These are phyloP conservation scores for Dicentrarchus labrax DNA, from an alignment of 2,113 vertebrate species.

Conservation along the genomic window DNA sequence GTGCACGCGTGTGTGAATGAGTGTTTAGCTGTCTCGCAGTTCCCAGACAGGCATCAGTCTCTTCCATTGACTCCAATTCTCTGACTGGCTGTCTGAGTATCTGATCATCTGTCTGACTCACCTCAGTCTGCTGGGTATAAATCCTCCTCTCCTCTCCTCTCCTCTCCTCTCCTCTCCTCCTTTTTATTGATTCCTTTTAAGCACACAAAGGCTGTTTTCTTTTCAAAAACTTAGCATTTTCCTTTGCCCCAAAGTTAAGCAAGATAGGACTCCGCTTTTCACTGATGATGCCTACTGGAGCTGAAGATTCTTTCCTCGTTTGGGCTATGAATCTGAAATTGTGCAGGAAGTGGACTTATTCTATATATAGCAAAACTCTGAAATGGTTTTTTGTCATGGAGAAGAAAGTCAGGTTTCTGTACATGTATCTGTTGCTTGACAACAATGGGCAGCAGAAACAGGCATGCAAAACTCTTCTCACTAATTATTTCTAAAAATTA, in stretches of 20 bases:
- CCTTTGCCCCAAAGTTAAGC: neutral
- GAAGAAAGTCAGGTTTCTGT: neutral
- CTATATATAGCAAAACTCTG: neutral
- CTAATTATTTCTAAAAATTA: constrained; percentile 26
- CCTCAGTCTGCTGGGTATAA: constrained; percentile 36
- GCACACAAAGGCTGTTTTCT: neutral
- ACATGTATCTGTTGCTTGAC: neutral
- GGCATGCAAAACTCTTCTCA: neutral
- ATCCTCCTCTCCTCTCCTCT: constrained; percentile 2
- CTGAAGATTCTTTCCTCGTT: neutral
- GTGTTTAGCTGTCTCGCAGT: constrained; percentile 39
- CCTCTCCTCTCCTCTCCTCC: neutral
- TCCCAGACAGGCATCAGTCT: constrained; percentile 66
- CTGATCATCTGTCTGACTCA: constrained; percentile 73
- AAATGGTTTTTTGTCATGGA: neutral
- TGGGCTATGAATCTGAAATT: neutral
- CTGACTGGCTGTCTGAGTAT: constrained; percentile 71
- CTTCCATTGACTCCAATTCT: constrained; percentile 59
- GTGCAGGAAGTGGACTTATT: neutral
- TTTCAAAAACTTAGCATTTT: neutral
- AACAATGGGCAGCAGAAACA: neutral
- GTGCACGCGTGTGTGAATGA: constrained; percentile 9
- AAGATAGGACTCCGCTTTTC: too few relatives aligned
- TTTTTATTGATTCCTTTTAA: neutral
- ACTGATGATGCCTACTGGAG: neutral